phyloP scores from a whole-genome alignment of 2,797 vertebrate genomes.

The Phoeniculus purpureus region DNA sequence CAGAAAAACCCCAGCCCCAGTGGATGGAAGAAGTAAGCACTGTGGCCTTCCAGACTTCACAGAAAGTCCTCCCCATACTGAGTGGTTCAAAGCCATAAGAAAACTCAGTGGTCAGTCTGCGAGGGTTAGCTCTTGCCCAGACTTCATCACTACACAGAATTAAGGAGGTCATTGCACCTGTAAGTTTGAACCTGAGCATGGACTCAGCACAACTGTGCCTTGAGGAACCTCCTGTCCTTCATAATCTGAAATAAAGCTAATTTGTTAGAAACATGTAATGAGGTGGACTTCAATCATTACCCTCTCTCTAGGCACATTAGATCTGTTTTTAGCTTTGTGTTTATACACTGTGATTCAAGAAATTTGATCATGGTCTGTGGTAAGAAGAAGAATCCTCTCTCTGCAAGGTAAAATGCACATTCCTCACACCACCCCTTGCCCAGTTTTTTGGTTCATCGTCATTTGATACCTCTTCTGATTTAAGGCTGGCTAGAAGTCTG shows the following conservation, averaged over 20 bases:
- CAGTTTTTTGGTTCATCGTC: neutral
- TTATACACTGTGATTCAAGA: neutral
- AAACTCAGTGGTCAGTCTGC: neutral
- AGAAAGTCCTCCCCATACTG: neutral
- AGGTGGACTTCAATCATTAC: neutral
- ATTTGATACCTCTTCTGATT: neutral
- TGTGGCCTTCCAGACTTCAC: neutral
- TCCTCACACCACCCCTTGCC: neutral
- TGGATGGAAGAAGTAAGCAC: neutral
- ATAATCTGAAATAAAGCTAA: slow-evolving; percentile 8
- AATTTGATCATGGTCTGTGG: neutral
- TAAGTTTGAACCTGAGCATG: neutral
- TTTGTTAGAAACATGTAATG: neutral
- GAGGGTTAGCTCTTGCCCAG: neutral
- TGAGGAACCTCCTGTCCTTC: neutral
- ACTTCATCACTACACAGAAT: neutral
- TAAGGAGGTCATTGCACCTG: neutral
- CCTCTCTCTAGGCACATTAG: neutral
- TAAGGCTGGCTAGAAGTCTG: neutral
- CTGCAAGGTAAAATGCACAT: neutral
- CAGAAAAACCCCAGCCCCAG: neutral
- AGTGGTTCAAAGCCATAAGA: neutral
- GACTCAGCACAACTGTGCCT: neutral
- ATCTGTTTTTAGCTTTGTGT: neutral
- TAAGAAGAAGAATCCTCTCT: neutral